phyloP scores from a whole-genome alignment of 64 coral and sea anemone species.

The Pocillopora verrucosa region DNA sequence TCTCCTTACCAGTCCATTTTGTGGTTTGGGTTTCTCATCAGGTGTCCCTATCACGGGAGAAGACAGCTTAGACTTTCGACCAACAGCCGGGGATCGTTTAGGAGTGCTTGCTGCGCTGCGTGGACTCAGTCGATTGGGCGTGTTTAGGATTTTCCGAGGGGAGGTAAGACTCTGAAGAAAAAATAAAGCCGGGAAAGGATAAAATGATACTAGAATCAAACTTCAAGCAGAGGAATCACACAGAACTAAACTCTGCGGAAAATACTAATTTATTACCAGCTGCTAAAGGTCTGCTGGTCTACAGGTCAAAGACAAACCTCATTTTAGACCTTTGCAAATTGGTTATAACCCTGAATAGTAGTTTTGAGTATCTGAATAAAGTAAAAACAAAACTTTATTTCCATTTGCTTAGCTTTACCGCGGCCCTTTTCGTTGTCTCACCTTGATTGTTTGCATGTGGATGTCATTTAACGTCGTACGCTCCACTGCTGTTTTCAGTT shows the following conservation, averaged over 20 bases:
- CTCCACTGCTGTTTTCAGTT: slow-evolving; percentile 96
- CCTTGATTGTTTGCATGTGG: slow-evolving; percentile 99
- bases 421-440: not conserved
- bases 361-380: too few relatives aligned
- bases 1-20: slow-evolving; percentile 68
- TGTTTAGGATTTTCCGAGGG: slow-evolving; percentile 54
- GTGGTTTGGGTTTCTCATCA: slow-evolving; percentile 82
- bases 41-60: slow-evolving; percentile 60
- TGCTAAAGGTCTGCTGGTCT: too few relatives aligned
- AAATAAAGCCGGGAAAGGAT: not conserved
- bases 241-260: too few relatives aligned
- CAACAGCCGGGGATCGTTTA: slow-evolving; percentile 42
- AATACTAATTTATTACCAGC: too few relatives aligned
- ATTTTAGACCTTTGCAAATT: too few relatives aligned
- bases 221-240: too few relatives aligned
- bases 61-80: slow-evolving; percentile 38
- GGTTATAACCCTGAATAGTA: too few relatives aligned
- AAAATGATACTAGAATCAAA: not conserved
- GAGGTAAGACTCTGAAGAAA: slow-evolving; percentile 62
- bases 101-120: slow-evolving; percentile 52
- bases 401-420: too few relatives aligned
- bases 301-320: too few relatives aligned
- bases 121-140: slow-evolving; percentile 53
- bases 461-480: slow-evolving; percentile 94
- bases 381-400: too few relatives aligned